These are phyloP conservation scores for Pedionomus torquatus DNA, from an alignment of 2,113 vertebrate species.

Conservation along the genomic window DNA sequence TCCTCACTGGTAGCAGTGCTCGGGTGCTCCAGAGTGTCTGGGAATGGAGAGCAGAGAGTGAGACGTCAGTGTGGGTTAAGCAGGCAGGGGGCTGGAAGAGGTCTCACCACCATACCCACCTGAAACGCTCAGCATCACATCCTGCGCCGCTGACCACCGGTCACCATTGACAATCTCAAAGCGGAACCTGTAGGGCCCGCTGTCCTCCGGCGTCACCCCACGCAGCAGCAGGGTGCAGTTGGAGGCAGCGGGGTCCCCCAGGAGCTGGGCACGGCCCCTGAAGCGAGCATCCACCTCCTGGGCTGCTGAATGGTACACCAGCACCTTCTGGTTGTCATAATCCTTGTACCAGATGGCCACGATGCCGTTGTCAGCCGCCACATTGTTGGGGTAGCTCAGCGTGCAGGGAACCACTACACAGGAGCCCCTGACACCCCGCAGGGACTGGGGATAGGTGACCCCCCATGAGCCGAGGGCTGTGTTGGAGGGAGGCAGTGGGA, in stretches of 20 bases:
- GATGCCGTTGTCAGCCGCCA: background rate
- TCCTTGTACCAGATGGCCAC: slow-evolving; percentile 77
- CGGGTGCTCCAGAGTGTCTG: slow-evolving; percentile 37
- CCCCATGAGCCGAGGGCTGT: slow-evolving; percentile 57
- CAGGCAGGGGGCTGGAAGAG: accelerated
- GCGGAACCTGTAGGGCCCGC: slow-evolving; percentile 69
- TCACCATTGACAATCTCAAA: slow-evolving; percentile 65
- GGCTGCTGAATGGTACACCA: slow-evolving; percentile 24
- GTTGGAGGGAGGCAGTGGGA: background rate
- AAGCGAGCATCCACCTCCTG: background rate
- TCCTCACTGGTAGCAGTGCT: accelerated
- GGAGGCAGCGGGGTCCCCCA: background rate
- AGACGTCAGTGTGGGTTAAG: accelerated
- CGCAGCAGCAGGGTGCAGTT: slow-evolving; percentile 66
- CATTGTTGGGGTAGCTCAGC: slow-evolving; percentile 36
- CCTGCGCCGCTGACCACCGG: slow-evolving; percentile 47
- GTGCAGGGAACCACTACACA: slow-evolving; percentile 74
- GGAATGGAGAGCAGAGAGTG: background rate
- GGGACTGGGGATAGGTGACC: background rate
- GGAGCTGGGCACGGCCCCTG: background rate
- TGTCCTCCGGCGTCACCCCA: slow-evolving; percentile 3
- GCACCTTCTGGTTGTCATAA: accelerated
- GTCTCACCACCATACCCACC: accelerated
- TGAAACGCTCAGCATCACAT: background rate
- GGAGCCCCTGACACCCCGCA: slow-evolving; percentile 28